Percentiles rank a stretch among this genome's conserved stretches.
These are phyloP conservation scores for Microcaecilia unicolor DNA, from an alignment of 2,797 vertebrate species.

Conservation along the genomic window DNA sequence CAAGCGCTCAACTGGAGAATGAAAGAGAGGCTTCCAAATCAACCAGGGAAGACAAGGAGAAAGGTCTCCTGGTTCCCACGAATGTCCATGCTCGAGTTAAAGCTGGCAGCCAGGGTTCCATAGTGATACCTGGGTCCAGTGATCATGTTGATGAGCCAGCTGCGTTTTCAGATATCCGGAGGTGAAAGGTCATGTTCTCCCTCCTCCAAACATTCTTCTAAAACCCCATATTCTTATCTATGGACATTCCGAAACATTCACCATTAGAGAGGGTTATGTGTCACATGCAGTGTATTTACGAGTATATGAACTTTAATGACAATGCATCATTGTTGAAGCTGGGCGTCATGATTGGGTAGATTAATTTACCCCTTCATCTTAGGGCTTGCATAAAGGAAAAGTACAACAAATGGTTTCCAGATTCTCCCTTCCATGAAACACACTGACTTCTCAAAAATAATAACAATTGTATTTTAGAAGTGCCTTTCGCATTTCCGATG, in stretches of 20 bases:
- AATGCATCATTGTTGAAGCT: constrained; percentile 22
- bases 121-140: constrained; percentile 61
- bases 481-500: too few relatives aligned
- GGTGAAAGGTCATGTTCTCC: constrained; percentile 67
- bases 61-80: constrained; percentile 60
- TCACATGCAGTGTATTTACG: constrained; percentile 74
- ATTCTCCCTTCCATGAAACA: too few relatives aligned
- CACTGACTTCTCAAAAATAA: too few relatives aligned
- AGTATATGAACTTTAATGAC: too few relatives aligned
- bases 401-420: too few relatives aligned
- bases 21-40: constrained; percentile 51
- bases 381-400: too few relatives aligned
- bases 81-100: constrained; percentile 53
- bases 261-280: constrained; percentile 78
- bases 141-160: constrained; percentile 71
- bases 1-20: constrained; percentile 45
- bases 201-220: constrained; percentile 32
- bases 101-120: constrained; percentile 51
- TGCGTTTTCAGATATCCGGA: constrained; percentile 80
- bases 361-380: too few relatives aligned
- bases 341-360: constrained; percentile 7
- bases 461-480: too few relatives aligned
- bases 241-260: constrained; percentile 94
- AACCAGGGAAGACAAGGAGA: constrained; percentile 66
- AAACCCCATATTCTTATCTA: constrained; percentile 57